Conservation (phyloP, 2,797 vertebrate species). For the Micropoecilia bifurca region DNA sequence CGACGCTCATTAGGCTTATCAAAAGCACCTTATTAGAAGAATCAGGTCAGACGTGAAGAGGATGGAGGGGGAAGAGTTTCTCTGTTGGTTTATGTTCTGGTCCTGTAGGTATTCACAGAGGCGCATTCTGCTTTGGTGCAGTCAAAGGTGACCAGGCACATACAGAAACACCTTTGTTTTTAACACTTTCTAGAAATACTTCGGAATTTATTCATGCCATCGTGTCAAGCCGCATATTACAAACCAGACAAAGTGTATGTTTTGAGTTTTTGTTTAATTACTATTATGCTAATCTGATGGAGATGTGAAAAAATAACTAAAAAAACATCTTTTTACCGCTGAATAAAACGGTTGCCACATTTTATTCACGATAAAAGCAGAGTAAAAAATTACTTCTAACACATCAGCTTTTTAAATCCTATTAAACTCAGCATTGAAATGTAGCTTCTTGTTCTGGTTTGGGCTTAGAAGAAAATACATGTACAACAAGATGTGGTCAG, state of each 20-base stretch:
- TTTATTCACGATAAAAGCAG: not conserved
- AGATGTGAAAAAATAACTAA: not conserved
- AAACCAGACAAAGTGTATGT: not conserved
- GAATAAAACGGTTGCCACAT: not conserved
- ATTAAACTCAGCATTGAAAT: not conserved
- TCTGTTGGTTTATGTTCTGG: constrained; percentile 13
- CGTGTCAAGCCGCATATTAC: not conserved
- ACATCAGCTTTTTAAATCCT: not conserved
- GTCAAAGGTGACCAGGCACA: not conserved
- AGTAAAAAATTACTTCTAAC: not conserved
- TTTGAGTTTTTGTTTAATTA: not conserved
- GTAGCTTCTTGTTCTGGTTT: not conserved
- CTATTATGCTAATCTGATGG: not conserved
- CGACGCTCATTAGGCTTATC: constrained; percentile 63
- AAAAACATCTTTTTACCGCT: not conserved
- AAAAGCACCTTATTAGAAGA: constrained; percentile 67
- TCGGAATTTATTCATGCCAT: too few species aligned
- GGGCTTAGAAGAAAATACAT: not conserved
- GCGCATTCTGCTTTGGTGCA: not conserved
- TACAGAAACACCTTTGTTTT: not conserved
- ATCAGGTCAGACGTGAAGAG: constrained; percentile 59
- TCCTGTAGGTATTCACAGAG: not conserved
- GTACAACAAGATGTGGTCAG: not conserved
- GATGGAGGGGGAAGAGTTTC: constrained; percentile 5
- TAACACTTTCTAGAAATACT: not conserved